Evolutionary conservation across 2,113 vertebrate genomes (phyloP).

Genomic region (Megaceryle maxima): DNA sequence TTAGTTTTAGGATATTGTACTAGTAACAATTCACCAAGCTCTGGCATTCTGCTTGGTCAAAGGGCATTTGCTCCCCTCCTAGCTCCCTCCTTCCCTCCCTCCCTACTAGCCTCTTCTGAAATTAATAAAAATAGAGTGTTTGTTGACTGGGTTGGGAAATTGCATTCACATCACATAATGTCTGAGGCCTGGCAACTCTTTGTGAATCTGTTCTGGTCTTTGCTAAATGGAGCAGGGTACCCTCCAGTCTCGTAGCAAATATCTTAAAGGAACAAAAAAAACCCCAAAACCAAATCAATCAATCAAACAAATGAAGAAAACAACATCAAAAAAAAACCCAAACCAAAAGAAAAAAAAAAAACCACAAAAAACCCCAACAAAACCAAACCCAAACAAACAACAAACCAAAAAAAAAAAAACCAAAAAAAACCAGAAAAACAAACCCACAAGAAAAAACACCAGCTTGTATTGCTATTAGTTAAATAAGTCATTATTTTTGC

Average conservation of each 20-base stretch:
- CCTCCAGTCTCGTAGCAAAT: constrained; percentile 1
- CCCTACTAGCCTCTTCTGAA: not conserved
- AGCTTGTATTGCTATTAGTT: not conserved
- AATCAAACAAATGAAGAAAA: not conserved
- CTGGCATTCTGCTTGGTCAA: constrained; percentile 33
- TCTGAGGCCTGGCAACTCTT: constrained; percentile 32
- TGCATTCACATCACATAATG: constrained; percentile 47
- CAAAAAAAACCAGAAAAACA: no score
- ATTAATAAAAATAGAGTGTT: constrained; percentile 51
- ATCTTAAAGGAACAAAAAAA: not conserved
- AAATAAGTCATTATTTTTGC: not conserved
- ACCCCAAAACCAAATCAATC: not conserved
- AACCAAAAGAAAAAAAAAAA: not conserved
- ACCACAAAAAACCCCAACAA: not conserved
- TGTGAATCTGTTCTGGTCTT: constrained; percentile 13
- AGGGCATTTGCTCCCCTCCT: constrained; percentile 10
- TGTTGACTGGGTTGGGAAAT: constrained; percentile 51
- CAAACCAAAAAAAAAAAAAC: no score
- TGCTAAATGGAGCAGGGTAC: constrained; percentile 13
- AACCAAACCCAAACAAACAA: not conserved
- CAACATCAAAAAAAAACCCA: no score
- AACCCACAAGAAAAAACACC: no score
- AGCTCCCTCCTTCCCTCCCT: not conserved
- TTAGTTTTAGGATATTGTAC: constrained; percentile 16
- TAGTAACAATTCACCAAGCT: constrained; percentile 11